Base-by-base conservation (phyloP, 2,888 invertebrate species). In the Cancer borealis region DNA sequence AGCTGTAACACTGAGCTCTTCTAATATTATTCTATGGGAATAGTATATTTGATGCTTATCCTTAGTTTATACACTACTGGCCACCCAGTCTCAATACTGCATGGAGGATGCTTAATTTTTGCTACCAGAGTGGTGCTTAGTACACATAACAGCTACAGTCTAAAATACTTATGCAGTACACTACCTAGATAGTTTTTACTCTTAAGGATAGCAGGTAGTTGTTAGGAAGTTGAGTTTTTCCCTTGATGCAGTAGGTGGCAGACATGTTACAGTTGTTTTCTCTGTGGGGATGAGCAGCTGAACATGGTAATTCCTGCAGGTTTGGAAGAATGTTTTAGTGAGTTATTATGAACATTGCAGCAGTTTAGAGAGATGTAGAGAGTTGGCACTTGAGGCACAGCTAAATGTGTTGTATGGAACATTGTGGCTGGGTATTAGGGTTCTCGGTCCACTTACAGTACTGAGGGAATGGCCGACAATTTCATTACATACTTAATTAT, bases 81-180 rank as follows among this genome's bases (percentile, higher is more conserved):
- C 84, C 84, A 84, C 84, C 84, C 84, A 84, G 84, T 84, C 84
- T 84, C 84, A 84, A 84, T 84, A 84, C 84, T 84, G 84, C 84
- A 84, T 84, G 39, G 84, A 84, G 84, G 84, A 84, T 84, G 84
- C 84, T 84, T 84, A 12, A 39, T 84, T 84, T 84, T 39, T 84
- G 84, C 84, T 84, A 84, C 84, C 30, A 84, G 84, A 84, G 84
- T 84, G 30, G 84, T 84, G 84, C 84, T 84, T 84, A 84, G 84
- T 30, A 84, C 84, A 84, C 84, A 84, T 39, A 84, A 84, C 84
- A 84, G 84, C 84, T 84, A 84, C 84, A 39, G 84, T 39, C 84
- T 84, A 84, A 84, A 84, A 84, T 84, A 84, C 84, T 84, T 84
- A 84, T 30, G 84, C 84, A 84, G 84, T 39, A 84, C 39, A 84